phyloP scores from a whole-genome alignment of 2,888 invertebrate genomes.

The Carcina quercana region DNA sequence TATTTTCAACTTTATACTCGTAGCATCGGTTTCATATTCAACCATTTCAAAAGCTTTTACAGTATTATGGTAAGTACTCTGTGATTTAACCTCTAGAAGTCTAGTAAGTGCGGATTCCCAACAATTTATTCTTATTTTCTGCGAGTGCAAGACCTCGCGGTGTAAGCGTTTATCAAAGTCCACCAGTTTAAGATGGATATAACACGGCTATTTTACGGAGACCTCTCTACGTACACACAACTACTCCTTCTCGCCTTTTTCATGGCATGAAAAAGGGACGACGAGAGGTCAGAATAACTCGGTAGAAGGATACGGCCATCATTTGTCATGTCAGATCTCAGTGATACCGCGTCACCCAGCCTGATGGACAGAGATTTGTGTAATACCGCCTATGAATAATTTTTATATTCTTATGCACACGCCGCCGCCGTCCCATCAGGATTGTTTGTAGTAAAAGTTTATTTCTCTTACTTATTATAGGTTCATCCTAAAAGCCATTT shows the following conservation, averaged over 20 bases:
- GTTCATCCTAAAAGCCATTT: too few species aligned
- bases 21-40: too few species aligned
- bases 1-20: too few species aligned
- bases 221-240: slow-evolving; percentile 15
- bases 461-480: too few species aligned
- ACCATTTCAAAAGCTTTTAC: too few species aligned
- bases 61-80: too few species aligned
- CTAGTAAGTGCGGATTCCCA: too few species aligned
- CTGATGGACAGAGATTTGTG: slow-evolving; percentile 64
- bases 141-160: slow-evolving; percentile 17
- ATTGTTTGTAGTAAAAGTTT: too few species aligned
- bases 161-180: slow-evolving; percentile 41
- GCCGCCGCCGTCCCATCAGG: too few species aligned
- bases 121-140: slow-evolving; percentile 15
- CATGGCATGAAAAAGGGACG: slow-evolving; percentile 11
- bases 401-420: slow-evolving; percentile 23
- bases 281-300: slow-evolving; percentile 25
- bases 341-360: slow-evolving; percentile 48
- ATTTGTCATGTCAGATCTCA: slow-evolving; percentile 66
- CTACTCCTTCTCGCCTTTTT: slow-evolving; percentile 6
- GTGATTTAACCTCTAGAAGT: too few species aligned
- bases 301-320: slow-evolving; percentile 36
- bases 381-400: slow-evolving; percentile 57
- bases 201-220: slow-evolving; percentile 26
- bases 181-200: slow-evolving; percentile 44